phyloP scores from a whole-genome alignment of 1,140 invertebrate genomes.

The Bombus sibiricus region DNA sequence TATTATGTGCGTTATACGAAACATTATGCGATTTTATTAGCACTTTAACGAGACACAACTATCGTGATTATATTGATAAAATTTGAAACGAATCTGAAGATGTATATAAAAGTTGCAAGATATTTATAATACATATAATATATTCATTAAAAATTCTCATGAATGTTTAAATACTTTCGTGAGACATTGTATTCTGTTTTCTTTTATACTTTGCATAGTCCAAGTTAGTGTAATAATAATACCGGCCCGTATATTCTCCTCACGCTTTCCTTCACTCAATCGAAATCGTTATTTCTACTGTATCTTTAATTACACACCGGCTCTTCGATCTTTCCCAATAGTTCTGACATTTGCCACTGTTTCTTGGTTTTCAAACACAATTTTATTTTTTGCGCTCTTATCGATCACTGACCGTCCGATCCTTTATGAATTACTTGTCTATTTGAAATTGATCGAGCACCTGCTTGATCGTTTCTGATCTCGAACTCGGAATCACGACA shows the following conservation, averaged over 20 bases:
- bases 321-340: conserved; percentile 22
- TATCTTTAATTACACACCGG: conserved; percentile 35
- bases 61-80: no score
- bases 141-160: no score
- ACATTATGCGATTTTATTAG: no score
- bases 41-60: no score
- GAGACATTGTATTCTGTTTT: neutral
- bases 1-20: no score
- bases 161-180: neutral
- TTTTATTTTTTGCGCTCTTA: neutral
- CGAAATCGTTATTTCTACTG: neutral
- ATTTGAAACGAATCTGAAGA: no score
- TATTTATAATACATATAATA: neutral
- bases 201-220: neutral
- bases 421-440: neutral
- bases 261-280: neutral
- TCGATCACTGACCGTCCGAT: neutral
- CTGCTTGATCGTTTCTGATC: conserved; percentile 18
- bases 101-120: neutral
- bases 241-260: neutral
- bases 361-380: neutral
- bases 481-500: conserved; percentile 15
- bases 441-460: conserved; percentile 14
- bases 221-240: neutral
- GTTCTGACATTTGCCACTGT: conserved; percentile 31